A percentile compares a stretch with the other conserved stretches of the same genome.
phyloP scores from a whole-genome alignment of 2,113 vertebrate genomes.

The Herpailurus yagouaroundi region DNA sequence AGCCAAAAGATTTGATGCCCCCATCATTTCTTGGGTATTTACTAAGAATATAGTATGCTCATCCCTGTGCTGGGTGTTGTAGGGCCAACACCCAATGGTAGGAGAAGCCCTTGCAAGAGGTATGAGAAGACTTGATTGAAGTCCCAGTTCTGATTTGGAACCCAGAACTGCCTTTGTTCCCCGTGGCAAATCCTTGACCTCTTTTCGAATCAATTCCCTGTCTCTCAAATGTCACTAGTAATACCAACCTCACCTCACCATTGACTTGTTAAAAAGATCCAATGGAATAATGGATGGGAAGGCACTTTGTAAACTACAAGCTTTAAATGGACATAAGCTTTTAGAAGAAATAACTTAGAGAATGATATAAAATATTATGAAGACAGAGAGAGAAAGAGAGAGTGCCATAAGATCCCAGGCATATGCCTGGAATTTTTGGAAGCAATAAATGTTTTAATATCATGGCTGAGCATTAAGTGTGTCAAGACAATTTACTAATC shows the following conservation, averaged over 20 bases:
- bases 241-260: not conserved
- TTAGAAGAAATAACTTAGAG: constrained; percentile 27
- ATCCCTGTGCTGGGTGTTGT: not conserved
- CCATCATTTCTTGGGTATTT: not conserved
- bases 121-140: not conserved
- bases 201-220: not conserved
- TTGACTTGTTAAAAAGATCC: not conserved
- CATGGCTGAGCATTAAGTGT: not conserved
- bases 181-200: not conserved
- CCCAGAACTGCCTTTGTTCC: not conserved
- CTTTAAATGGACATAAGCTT: constrained; percentile 5
- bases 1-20: not conserved
- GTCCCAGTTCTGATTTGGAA: not conserved
- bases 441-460: not conserved
- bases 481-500: not conserved
- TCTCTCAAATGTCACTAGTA: not conserved
- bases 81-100: too few species aligned
- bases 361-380: not conserved
- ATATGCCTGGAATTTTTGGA: not conserved
- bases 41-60: not conserved
- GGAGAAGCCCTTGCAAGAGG: not conserved
- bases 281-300: not conserved
- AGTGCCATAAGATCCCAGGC: not conserved
- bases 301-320: not conserved
- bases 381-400: not conserved